Conservation (phyloP, 2,888 invertebrate species). For the Dasysyrphus albostriatus region DNA sequence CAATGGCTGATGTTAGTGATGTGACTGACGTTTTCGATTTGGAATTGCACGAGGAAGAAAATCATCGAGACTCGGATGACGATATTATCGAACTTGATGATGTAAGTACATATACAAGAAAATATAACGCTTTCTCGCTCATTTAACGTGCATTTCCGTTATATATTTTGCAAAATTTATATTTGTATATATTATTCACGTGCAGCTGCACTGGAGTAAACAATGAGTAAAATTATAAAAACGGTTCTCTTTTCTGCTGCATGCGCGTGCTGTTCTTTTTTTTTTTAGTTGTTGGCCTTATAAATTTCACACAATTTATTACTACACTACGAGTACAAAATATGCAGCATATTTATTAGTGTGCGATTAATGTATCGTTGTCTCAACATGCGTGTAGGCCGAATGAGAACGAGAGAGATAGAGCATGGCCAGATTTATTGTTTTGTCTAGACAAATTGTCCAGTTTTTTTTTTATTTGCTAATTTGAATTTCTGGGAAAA, state of each 20-base stretch:
- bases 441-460: conserved; percentile 72
- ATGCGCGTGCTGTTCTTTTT: conserved; percentile 27
- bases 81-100: conserved; percentile 95
- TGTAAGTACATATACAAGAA: conserved; percentile 86
- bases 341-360: conserved; percentile 37
- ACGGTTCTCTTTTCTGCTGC: conserved; percentile 30
- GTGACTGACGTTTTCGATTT: conserved; percentile 93
- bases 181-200: neutral
- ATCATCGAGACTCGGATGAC: conserved; percentile 89
- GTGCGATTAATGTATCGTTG: conserved; percentile 12
- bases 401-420: conserved; percentile 35
- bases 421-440: conserved; percentile 52
- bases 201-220: conserved; percentile 47
- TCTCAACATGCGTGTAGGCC: conserved; percentile 4
- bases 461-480: conserved; percentile 17
- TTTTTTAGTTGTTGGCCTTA: conserved; percentile 6
- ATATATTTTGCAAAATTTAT: conserved; percentile 14
- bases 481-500: neutral
- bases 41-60: conserved; percentile 92
- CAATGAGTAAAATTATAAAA: conserved; percentile 49
- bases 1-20: conserved; percentile 83
- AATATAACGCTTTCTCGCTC: conserved; percentile 33
- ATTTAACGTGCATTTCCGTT: conserved; percentile 50
- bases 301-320: conserved; percentile 21
- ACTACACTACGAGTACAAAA: neutral